These are phyloP conservation scores for Trachemys scripta DNA, from an alignment of 2,113 vertebrate genomes.

Conservation along the genomic window DNA sequence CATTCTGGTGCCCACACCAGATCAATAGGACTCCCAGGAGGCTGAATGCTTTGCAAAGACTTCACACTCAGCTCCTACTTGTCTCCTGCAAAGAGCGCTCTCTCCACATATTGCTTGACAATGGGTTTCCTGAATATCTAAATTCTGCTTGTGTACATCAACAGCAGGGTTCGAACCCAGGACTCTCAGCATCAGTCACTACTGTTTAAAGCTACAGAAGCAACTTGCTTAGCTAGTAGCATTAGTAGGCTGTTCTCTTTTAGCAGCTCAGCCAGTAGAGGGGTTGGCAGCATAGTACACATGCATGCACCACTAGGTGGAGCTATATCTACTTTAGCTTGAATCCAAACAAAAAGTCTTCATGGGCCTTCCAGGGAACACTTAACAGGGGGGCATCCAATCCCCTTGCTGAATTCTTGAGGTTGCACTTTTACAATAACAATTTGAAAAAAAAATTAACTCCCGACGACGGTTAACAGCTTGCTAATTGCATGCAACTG, in stretches of 20 bases:
- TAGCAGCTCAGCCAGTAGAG: not conserved
- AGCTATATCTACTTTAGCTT: not conserved
- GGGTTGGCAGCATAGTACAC: not conserved
- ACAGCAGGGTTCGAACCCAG: not conserved
- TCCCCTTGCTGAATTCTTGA: not conserved
- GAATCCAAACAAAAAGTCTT: not conserved
- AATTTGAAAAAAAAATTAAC: not conserved
- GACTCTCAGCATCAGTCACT: not conserved
- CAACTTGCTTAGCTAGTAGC: not conserved
- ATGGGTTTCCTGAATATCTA: not conserved
- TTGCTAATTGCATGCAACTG: constrained; percentile 46
- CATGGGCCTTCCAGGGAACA: not conserved
- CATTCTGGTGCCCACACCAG: not conserved
- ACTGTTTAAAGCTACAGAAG: not conserved
- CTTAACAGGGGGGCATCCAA: not conserved
- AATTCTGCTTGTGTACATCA: not conserved
- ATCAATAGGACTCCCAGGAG: not conserved
- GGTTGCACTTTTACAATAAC: not conserved
- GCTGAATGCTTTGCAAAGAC: not conserved
- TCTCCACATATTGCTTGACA: not conserved
- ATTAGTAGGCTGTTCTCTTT: not conserved
- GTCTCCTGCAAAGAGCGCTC: not conserved
- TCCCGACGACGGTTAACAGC: constrained; percentile 30
- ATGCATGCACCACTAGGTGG: not conserved
- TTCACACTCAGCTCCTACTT: fast-evolving